These are phyloP conservation scores for Galaxea fascicularis DNA, from an alignment of 92 coral and sea anemone genomes.

Conservation along the genomic window DNA sequence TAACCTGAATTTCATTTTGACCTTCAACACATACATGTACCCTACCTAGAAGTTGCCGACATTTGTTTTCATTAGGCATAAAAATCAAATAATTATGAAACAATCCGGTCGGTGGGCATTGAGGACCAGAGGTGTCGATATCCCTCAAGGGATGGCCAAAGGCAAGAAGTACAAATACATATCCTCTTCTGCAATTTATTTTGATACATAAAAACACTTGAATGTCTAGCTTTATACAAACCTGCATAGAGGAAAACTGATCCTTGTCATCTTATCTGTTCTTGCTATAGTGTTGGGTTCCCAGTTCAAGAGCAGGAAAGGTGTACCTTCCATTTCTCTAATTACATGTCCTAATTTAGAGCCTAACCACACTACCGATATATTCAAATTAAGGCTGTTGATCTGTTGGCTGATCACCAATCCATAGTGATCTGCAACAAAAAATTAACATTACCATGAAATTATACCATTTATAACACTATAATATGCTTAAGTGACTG, in stretches of 20 bases:
- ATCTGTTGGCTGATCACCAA: constrained; percentile 60
- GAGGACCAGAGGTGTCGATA: too few relatives aligned
- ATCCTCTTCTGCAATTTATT: constrained; percentile 20
- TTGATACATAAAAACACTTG: background rate
- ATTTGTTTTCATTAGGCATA: background rate
- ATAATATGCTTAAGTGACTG: background rate
- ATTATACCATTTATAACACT: background rate
- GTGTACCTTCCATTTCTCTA: constrained; percentile 25
- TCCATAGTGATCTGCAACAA: constrained; percentile 60
- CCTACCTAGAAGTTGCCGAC: background rate
- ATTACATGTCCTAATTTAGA: constrained; percentile 59
- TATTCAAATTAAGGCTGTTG: constrained; percentile 62
- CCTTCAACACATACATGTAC: too few relatives aligned
- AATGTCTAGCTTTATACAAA: background rate
- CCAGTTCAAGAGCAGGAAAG: constrained; percentile 81
- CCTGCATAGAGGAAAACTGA: constrained; percentile 83
- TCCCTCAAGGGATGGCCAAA: too few relatives aligned
- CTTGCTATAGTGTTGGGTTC: constrained; percentile 76
- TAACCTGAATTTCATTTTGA: too few relatives aligned
- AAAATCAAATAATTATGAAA: too few relatives aligned
- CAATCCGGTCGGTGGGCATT: too few relatives aligned
- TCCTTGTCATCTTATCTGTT: constrained; percentile 61
- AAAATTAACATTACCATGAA: background rate
- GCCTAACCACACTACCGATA: constrained; percentile 77
- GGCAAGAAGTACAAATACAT: too few relatives aligned